Evolutionary conservation across 1,140 invertebrate species (phyloP).

Genomic region (Bombus pascuorum): DNA sequence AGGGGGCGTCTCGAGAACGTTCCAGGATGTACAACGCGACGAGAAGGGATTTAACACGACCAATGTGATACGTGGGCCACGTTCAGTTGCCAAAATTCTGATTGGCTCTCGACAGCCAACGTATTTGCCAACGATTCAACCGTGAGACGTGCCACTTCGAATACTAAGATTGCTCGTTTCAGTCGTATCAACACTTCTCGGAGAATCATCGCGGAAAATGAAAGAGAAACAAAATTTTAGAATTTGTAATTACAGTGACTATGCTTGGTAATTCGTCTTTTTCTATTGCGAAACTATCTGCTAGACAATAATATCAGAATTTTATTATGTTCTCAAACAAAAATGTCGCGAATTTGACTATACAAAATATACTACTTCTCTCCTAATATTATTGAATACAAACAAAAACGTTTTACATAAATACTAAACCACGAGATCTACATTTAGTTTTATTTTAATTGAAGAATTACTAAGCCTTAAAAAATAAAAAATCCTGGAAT

Average conservation of each 20-base stretch:
- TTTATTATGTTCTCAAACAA: neutral
- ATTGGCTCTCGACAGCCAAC: neutral
- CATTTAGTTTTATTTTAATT: neutral
- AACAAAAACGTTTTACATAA: neutral
- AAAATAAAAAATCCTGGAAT: neutral
- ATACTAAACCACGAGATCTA: neutral
- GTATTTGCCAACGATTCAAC: neutral
- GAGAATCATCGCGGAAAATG: neutral
- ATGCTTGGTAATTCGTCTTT: too few relatives aligned
- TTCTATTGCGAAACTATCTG: too few relatives aligned
- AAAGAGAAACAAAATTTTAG: neutral
- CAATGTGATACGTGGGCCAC: slow-evolving; percentile 11
- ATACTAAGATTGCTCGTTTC: slow-evolving; percentile 14
- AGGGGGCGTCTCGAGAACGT: slow-evolving; percentile 25
- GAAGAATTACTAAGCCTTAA: neutral
- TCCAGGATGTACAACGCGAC: slow-evolving; percentile 4
- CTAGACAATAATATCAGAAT: neutral
- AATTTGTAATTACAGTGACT: neutral
- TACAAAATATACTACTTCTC: neutral
- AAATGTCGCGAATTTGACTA: neutral
- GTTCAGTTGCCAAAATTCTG: slow-evolving; percentile 17
- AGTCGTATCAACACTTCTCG: neutral
- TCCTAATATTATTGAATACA: neutral
- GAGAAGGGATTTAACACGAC: neutral
- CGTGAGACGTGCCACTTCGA: neutral